Evolutionary conservation across 2,888 invertebrate species (phyloP), one percentile per base, ranked within the genome.

Genomic region (Xestia c-nigrum): DNA sequence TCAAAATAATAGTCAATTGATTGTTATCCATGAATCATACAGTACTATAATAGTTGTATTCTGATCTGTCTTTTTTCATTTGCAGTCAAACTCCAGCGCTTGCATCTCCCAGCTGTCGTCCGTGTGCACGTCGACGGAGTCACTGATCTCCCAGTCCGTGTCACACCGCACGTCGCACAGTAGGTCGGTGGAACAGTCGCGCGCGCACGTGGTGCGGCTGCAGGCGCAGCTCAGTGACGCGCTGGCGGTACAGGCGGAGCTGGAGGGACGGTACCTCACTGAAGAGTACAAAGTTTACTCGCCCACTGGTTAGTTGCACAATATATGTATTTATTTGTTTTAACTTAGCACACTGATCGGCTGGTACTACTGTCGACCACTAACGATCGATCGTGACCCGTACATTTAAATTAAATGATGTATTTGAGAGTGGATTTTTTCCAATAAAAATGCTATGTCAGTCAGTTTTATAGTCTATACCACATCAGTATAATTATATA

Each of bases 241-340:
- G 0, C 46, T 93, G 3, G 72, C 66, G 0, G 21, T 38, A 0
- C 91, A 91, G 0, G 93, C 90, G 0, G 83, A 91, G 46, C 24
- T 94, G 9, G 95, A 96, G 85, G 88, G 72, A 0, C 87, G 87
- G 12, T 95, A 92, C 72, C 89, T 97, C 2, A 87, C 74, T 5
- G 87, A 93, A 2, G 93, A 96, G 71, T 97, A 95, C 47, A 92
- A 88, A 61, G 84, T 94, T 0, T 97, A 97, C 67, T 90, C 92
- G 5, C 96, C 97, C 3, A 93, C 94, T 19, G 97, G 97, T 97
- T 16, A 90, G 91, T 66, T 16, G 2, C 9, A n/a, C 52, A n/a
- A 21, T 4, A n/a, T 10, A 14, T 5, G 5, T 55, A 52, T 52
- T 52, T 52, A 52, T 52, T 47, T 16, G 16, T 47, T 16, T 47